A percentile compares a stretch with the other conserved stretches of the same genome.
These are phyloP conservation scores for Meandrina meandrites DNA, from an alignment of 92 coral and sea anemone species.

Conservation along the genomic window DNA sequence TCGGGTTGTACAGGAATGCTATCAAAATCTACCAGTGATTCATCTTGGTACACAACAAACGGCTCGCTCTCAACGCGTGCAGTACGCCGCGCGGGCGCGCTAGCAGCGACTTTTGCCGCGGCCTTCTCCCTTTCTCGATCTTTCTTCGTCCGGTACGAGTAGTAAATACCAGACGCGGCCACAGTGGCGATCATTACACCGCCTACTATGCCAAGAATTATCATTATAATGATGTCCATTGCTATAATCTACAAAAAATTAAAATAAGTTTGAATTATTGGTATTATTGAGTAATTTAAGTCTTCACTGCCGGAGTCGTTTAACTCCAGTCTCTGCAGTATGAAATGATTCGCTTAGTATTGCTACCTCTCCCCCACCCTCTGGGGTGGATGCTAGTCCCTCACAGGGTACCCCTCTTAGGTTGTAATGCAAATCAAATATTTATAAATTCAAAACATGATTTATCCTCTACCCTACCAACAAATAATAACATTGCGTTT, in stretches of 20 bases:
- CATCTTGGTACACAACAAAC: constrained; percentile 74
- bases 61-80: constrained; percentile 50
- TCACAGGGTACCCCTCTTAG: too few species aligned
- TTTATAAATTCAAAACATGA: too few species aligned
- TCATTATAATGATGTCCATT: constrained; percentile 77
- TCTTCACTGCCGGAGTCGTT: too few species aligned
- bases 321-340: too few species aligned
- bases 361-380: too few species aligned
- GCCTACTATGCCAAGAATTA: constrained; percentile 71
- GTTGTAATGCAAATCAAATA: too few species aligned
- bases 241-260: constrained; percentile 4
- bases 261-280: not conserved
- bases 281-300: too few species aligned
- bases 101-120: constrained; percentile 40
- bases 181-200: constrained; percentile 81
- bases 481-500: not conserved
- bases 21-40: constrained; percentile 68
- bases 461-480: not conserved
- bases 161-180: constrained; percentile 83
- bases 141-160: constrained; percentile 68
- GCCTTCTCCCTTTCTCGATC: constrained; percentile 41
- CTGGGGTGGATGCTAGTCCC: too few species aligned
- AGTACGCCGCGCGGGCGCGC: constrained; percentile 33
- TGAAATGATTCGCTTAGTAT: too few species aligned
- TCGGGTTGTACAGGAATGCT: constrained; percentile 92